Percentiles rank a stretch among this genome's conserved stretches.
phyloP scores from a whole-genome alignment of 30 jellyfish, hydroid and myxozoan genomes.

The Pseudorhiza aurosa region DNA sequence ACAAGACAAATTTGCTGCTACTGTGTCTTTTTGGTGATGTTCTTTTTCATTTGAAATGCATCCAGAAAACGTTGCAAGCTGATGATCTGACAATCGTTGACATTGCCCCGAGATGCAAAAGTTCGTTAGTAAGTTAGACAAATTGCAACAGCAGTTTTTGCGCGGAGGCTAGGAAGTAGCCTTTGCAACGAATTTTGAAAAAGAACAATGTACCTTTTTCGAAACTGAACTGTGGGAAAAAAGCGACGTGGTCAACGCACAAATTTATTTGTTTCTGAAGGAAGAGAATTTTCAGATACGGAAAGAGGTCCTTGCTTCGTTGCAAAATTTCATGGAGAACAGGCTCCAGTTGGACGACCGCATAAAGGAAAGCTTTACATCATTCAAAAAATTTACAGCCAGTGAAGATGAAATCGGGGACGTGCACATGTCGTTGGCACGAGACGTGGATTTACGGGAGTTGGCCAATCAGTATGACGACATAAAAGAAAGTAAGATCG shows the following conservation, averaged over 20 bases:
- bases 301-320: conserved; percentile 11
- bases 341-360: conserved; percentile 9
- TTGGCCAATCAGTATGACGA: conserved; percentile 4
- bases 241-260: not conserved
- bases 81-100: too few species aligned
- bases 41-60: not conserved
- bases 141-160: conserved; percentile 2
- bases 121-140: not conserved
- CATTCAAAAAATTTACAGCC: conserved; percentile 24
- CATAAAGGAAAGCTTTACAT: not conserved
- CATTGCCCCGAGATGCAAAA: too few species aligned
- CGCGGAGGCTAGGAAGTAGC: conserved; percentile 27
- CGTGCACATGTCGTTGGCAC: conserved; percentile 23
- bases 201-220: not conserved
- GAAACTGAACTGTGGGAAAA: conserved; percentile 25
- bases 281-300: conserved; percentile 17
- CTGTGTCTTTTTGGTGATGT: conserved; percentile 10
- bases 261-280: too few species aligned
- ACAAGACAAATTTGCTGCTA: too few species aligned
- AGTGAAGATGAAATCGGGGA: conserved; percentile 32
- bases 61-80: not conserved
- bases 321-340: conserved; percentile 3
- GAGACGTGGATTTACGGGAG: too few species aligned
- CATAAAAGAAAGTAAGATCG: not conserved
- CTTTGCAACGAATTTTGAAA: not conserved